Conservation (phyloP, 2,888 invertebrate species). For the Sarcophaga carnaria region DNA sequence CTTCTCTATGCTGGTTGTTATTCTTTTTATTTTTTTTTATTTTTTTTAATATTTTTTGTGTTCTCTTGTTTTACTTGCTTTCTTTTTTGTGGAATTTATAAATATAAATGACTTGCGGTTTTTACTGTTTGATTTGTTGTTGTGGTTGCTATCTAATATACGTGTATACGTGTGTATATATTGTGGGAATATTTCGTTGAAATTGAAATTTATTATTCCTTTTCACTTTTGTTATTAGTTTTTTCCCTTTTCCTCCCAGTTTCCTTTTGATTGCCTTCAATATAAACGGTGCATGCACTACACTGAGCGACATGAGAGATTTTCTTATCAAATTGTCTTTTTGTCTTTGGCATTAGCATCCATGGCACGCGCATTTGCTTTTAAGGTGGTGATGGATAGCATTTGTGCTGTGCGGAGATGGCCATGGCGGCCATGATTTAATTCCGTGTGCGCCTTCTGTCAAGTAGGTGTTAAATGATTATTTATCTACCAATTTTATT, state of each 20-base stretch:
- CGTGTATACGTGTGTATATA: neutral
- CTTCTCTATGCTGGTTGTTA: neutral
- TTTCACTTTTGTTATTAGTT: constrained; percentile 48
- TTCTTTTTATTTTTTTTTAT: constrained; percentile 64
- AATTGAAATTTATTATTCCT: constrained; percentile 65
- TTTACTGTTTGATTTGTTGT: constrained; percentile 25
- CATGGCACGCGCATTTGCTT: neutral
- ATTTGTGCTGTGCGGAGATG: neutral
- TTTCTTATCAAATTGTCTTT: constrained; percentile 27
- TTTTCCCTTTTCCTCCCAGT: constrained; percentile 17
- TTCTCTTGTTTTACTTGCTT: constrained; percentile 58
- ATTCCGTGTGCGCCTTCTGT: constrained; percentile 24
- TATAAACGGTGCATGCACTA: constrained; percentile 35
- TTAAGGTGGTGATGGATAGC: constrained; percentile 26
- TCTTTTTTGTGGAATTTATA: constrained; percentile 78
- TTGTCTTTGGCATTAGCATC: neutral
- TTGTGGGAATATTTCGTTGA: constrained; percentile 47
- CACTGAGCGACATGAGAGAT: neutral
- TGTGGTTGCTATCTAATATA: neutral
- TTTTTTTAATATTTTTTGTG: constrained; percentile 64
- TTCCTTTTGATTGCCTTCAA: constrained; percentile 66
- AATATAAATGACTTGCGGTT: constrained; percentile 81
- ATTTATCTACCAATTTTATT: constrained; percentile 39
- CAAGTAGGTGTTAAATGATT: constrained; percentile 46
- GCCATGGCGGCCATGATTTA: constrained; percentile 4